These are phyloP conservation scores for Lamprotornis superbus DNA, from an alignment of 2,113 vertebrate species.

Conservation along the genomic window DNA sequence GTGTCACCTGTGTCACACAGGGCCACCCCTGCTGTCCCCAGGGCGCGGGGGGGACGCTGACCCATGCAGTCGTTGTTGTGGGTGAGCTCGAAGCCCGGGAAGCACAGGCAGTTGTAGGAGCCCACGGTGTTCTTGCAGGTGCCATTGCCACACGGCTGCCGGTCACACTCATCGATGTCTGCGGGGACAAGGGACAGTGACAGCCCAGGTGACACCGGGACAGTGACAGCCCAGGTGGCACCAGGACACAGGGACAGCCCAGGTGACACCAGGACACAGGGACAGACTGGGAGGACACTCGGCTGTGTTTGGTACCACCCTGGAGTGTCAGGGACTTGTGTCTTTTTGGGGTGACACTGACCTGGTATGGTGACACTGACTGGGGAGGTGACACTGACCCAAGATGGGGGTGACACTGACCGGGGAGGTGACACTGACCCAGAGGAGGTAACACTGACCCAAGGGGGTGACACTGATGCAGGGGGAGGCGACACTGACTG, in stretches of 20 bases:
- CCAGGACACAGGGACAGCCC: not conserved
- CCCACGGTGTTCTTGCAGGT: constrained; percentile 92
- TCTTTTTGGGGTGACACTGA: not conserved
- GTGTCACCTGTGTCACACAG: fast-evolving
- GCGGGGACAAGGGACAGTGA: not conserved
- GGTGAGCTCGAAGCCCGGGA: constrained; percentile 87
- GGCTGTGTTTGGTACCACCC: fast-evolving
- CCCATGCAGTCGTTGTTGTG: constrained; percentile 92
- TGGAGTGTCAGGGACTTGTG: not conserved
- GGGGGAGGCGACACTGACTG: too few species aligned
- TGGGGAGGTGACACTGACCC: too few species aligned
- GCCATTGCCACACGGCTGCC: constrained; percentile 88
- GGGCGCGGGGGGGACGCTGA: constrained; percentile 19
- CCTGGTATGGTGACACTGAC: not conserved
- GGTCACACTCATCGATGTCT: constrained; percentile 93
- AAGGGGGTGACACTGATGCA: not conserved
- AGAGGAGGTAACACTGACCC: not conserved
- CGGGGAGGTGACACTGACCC: not conserved
- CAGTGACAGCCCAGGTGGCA: not conserved
- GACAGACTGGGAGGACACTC: not conserved
- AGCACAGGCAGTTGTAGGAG: constrained; percentile 95
- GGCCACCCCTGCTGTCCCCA: not conserved
- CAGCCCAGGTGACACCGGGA: fast-evolving
- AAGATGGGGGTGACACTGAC: not conserved
- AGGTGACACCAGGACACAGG: too few species aligned